Evolutionary conservation across 2,888 invertebrate species (phyloP).

Genomic region (Drosophila yooni): DNA sequence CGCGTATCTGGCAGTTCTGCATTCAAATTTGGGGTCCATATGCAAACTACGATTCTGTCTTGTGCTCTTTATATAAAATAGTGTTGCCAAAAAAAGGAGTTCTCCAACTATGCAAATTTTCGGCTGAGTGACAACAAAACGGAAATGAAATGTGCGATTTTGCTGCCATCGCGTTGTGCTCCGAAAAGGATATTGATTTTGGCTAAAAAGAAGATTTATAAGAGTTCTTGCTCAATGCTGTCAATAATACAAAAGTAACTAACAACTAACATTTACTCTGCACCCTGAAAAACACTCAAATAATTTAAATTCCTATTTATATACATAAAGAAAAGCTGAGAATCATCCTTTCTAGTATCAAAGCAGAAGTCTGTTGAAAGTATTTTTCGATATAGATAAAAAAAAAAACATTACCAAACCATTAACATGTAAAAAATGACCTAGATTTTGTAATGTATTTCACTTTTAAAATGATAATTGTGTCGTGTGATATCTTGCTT

Average conservation of each 20-base stretch:
- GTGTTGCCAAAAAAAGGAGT: conserved; percentile 13
- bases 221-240: conserved; percentile 20
- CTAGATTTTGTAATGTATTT: background rate
- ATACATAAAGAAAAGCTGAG: background rate
- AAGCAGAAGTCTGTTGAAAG: background rate
- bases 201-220: conserved; percentile 18
- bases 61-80: conserved; percentile 1
- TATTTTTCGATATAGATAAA: background rate
- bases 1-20: conserved; percentile 22
- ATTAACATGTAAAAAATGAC: background rate
- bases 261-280: background rate
- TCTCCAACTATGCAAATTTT: conserved; percentile 49
- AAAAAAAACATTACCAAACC: background rate
- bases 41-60: conserved; percentile 42
- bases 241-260: conserved; percentile 5
- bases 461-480: background rate
- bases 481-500: background rate
- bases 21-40: conserved; percentile 29
- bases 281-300: background rate
- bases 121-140: conserved; percentile 35
- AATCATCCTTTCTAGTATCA: background rate
- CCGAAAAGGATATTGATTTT: conserved; percentile 63
- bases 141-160: conserved; percentile 68
- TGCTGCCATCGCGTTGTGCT: conserved; percentile 34
- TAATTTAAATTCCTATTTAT: background rate